phyloP scores from a whole-genome alignment of 2,797 vertebrate species.

The Antrozous pallidus region DNA sequence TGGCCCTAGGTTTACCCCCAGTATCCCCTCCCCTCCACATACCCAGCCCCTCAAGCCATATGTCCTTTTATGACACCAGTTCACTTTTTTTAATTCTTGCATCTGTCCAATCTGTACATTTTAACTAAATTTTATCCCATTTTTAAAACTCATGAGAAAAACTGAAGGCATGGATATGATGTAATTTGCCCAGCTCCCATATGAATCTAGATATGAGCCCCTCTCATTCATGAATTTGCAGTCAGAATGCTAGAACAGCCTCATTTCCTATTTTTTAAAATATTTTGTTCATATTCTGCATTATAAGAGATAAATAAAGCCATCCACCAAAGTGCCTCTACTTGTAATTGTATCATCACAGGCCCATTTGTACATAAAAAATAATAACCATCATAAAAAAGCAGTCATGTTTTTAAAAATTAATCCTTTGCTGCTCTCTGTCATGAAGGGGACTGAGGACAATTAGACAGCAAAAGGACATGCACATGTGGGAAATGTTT shows the following conservation, averaged over 20 bases:
- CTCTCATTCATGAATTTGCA: not conserved
- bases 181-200: not conserved
- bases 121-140: not conserved
- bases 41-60: not conserved
- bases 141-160: not conserved
- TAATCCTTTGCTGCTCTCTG: not conserved
- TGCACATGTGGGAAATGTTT: not conserved
- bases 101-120: not conserved
- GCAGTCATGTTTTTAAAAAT: not conserved
- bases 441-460: not conserved
- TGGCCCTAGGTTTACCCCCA: not conserved
- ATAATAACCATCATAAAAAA: not conserved
- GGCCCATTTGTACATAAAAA: not conserved
- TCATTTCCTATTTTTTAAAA: not conserved
- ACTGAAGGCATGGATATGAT: not conserved
- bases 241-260: not conserved
- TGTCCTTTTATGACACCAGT: not conserved
- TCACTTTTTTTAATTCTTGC: not conserved
- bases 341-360: conserved; percentile 31
- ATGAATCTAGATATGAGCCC: not conserved
- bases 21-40: not conserved
- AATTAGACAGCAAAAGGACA: not conserved
- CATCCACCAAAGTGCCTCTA: not conserved
- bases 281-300: not conserved
- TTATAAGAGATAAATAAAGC: not conserved